Conservation (phyloP, 2,797 vertebrate species). For the Alcedo quadribrachys region DNA sequence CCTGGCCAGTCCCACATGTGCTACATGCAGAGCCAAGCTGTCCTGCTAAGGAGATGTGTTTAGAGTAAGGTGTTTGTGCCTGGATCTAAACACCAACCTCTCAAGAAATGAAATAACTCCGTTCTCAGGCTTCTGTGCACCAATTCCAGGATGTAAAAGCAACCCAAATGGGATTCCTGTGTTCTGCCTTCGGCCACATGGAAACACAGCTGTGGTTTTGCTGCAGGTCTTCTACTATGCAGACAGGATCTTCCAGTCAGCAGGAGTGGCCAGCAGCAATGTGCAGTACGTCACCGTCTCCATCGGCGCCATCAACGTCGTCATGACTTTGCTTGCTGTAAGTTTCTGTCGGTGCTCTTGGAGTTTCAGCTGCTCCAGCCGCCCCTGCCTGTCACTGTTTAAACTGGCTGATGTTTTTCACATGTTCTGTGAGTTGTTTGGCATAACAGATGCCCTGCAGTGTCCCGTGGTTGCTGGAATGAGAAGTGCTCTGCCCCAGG, state of each 20-base stretch:
- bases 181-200: rapidly evolving
- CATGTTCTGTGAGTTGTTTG: not conserved
- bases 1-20: rapidly evolving
- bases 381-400: not conserved
- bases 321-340: slow-evolving; percentile 89
- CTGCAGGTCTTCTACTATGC: slow-evolving; percentile 95
- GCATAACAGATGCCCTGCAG: rapidly evolving
- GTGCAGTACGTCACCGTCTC: slow-evolving; percentile 91
- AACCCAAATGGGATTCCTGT: not conserved
- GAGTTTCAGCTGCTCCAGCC: rapidly evolving
- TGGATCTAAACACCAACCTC: not conserved
- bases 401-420: too few species aligned
- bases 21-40: not conserved
- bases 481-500: not conserved
- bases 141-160: not conserved
- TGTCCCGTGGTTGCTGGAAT: not conserved
- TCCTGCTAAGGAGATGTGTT: not conserved
- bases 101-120: not conserved
- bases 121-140: not conserved
- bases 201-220: not conserved
- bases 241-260: slow-evolving; percentile 85
- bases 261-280: slow-evolving; percentile 78
- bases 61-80: not conserved
- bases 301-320: slow-evolving; percentile 89
- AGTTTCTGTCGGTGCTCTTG: not conserved